Base-by-base conservation (phyloP, 2,113 vertebrate species). In the Ameiurus melas region DNA sequence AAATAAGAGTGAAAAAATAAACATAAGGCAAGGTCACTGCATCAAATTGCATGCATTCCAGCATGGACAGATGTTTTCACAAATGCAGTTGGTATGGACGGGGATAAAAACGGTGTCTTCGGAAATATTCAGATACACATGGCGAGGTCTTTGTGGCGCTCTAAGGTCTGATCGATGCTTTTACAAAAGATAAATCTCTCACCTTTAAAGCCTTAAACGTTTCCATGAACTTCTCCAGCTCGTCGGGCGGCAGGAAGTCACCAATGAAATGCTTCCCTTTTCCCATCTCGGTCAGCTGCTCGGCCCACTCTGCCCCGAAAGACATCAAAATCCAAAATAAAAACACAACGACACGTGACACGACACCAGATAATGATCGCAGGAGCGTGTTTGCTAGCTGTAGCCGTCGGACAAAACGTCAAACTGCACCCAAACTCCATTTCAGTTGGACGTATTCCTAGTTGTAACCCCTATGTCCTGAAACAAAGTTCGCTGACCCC, bases 171-270 rank as follows among this genome's bases (percentile, higher is more conserved):
- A 20, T 33, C 30, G 19, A 19, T 3, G 51, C 51, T 57, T 55
- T 6, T 19, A 53, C n/a, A 55, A 22, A 36, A 1, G 43, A 60
- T 16, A 30, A 7, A 27, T 12, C 36, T 51, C 36, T 94, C 91
- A 99, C 98, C 96, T 99, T 99, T 12, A 99, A 89, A 0, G 98
- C 98, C 91, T 99, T 99, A 92, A 99, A 99, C 0, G 98, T 99
- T 94, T 99, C 98, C 98, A 99, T 99, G 93, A 99, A 99, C 66
- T 98, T 99, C 30, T 99, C 98, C 93, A 99, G 94, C 93, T 99
- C 98, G 0, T 99, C 98, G 0, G 98, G 98, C 0, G 98, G 98
- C 57, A 99, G 95, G 87, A 99, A 99, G 90, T 99, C 98, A 2
- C 98, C 98, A 0, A 99, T 99, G 93, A 99, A 99, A 91, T 99